phyloP scores from a whole-genome alignment of 2,888 invertebrate genomes.

The Perizoma affinitatum region DNA sequence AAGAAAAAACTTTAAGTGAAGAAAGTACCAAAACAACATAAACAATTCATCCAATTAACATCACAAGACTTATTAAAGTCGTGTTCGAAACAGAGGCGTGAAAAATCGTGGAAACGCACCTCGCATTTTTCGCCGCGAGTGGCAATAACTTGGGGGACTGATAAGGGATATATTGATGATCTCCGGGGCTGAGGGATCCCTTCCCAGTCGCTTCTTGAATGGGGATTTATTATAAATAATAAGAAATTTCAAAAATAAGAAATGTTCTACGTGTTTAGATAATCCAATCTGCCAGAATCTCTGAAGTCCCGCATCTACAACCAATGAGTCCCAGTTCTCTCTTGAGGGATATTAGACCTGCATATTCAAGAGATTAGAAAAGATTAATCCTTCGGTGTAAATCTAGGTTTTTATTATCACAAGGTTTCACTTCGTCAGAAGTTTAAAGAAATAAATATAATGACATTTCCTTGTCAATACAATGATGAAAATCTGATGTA shows the following conservation, averaged over 20 bases:
- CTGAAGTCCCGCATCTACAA: no score
- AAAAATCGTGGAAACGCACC: constrained; percentile 40
- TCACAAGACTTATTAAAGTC: constrained; percentile 39
- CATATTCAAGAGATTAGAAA: no score
- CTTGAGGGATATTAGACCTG: no score
- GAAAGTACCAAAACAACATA: constrained; percentile 25
- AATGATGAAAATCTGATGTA: no score
- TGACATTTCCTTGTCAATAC: no score
- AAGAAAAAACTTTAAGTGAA: constrained; percentile 17
- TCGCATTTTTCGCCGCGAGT: constrained; percentile 40
- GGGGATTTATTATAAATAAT: constrained; percentile 51
- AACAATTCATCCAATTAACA: constrained; percentile 37
- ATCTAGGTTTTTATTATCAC: no score
- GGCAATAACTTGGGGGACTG: constrained; percentile 39
- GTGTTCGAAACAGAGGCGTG: constrained; percentile 35
- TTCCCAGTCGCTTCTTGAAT: constrained; percentile 37
- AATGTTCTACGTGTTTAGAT: background rate
- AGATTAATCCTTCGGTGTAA: no score
- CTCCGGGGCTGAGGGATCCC: constrained; percentile 52
- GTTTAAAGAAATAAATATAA: no score
- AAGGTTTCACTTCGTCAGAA: no score
- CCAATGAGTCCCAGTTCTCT: no score
- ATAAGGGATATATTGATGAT: constrained; percentile 58
- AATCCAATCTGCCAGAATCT: no score
- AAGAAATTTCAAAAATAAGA: constrained; percentile 11